Base-by-base conservation (phyloP, 2,888 invertebrate genomes). In the Conops quadrifasciatus region DNA sequence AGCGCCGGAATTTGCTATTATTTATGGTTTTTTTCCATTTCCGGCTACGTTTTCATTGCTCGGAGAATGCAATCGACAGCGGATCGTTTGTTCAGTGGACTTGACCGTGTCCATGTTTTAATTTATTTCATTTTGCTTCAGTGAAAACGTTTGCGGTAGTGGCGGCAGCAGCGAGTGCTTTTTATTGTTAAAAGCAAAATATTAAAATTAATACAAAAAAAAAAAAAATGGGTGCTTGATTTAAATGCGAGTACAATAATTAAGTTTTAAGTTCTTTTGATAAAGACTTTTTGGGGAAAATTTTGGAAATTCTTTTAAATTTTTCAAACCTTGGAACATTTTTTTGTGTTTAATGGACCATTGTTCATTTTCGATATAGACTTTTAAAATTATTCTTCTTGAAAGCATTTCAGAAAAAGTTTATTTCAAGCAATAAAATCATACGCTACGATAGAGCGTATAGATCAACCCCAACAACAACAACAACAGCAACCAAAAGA, bases 1-100 rank as follows among this genome's bases (percentile, higher is more conserved):
- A 58, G 21, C 28, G 2, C 53, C 75, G 76, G 78, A 81, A 78
- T 80, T 81, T 79, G 77, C 80, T 74, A 78, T 79, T 77, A 79
- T 79, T 77, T 79, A 80, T 62, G 68, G 36, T 7, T 36, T 36
- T 36, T 36, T 36, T 36, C 60, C 21, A 13, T 60, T 47, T 60
- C 30, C 49, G 68, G n/a, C 36, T 47, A 24, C 26, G 45, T 19
- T 24, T 36, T 36, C 36, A 4, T 4, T 47, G 28, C 43, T 43
- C 58, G n/a, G 24, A 15, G 58, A 26, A 43, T 67, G 58, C 56
- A 67, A 67, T 26, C 58, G 67, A 67, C 67, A 67, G 53, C 28
- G 49, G 53, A 58, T n/a, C 56, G 58, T 51, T 63, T 65, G 24
- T 30, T 11, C 45, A 26, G 2, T 43, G 13, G 62, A 24, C 66